Evolutionary conservation across 2,797 vertebrate genomes (phyloP).

Genomic region (Xiphophorus birchmanni): DNA sequence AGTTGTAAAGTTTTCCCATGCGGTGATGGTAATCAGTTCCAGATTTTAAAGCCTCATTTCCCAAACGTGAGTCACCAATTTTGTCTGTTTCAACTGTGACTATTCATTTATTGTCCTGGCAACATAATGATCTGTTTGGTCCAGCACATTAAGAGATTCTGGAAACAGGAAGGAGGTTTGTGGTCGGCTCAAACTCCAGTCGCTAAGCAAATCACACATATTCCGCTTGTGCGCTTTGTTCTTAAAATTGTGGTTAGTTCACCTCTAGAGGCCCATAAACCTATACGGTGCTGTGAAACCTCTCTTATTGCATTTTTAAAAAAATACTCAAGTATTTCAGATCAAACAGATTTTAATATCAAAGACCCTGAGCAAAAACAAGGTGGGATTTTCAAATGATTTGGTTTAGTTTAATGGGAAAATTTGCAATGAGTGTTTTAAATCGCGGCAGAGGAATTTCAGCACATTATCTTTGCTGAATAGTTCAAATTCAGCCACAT

Average conservation of each 20-base stretch:
- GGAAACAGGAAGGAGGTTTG: conserved; percentile 55
- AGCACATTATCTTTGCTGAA: not conserved
- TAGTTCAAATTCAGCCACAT: not conserved
- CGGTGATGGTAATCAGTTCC: conserved; percentile 30
- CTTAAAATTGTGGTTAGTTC: conserved; percentile 21
- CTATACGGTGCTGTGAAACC: not conserved
- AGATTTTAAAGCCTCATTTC: conserved; percentile 41
- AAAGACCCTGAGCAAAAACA: not conserved
- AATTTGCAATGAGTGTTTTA: not conserved
- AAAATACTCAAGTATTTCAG: not conserved
- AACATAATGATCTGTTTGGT: conserved; percentile 62
- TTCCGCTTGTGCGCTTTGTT: conserved; percentile 29
- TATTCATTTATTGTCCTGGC: conserved; percentile 65
- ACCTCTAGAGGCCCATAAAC: not conserved
- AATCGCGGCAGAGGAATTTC: not conserved
- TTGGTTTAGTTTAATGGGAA: not conserved
- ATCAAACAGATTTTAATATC: not conserved
- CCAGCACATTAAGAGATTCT: conserved; percentile 54
- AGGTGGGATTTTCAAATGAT: not conserved
- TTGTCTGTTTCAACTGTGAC: conserved; percentile 54
- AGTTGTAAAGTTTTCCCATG: conserved; percentile 12
- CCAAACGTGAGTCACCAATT: conserved; percentile 60
- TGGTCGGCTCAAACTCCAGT: conserved; percentile 52
- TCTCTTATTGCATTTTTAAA: not conserved
- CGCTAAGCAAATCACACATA: conserved; percentile 49